Evolutionary conservation across 2,888 invertebrate genomes (phyloP), one percentile per base, ranked within the genome.

Genomic region (Xanthostigma xanthostigma): DNA sequence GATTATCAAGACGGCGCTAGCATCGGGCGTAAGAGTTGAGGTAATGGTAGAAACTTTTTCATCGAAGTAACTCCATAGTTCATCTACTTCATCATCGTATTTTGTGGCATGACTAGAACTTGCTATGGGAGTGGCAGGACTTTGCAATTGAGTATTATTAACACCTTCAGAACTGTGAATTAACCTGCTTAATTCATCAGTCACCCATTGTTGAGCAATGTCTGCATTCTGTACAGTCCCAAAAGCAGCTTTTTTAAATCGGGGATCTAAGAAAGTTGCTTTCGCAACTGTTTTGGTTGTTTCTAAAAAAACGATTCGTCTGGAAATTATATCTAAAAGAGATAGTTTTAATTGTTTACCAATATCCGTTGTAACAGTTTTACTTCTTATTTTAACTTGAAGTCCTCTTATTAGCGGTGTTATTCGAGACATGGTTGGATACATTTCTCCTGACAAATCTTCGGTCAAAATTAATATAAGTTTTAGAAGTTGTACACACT

Each of bases 171-270:
- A 41, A 8, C 41, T 41, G 4, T n/a, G 3, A 2, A 41, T 41
- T 8, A 8, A 8, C 4, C 9, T 9, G 5, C 3, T 4, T 41
- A 8, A 4, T 17, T 41, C 41, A 5, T 41, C 12, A 9, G 8
- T 17, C 13, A 4, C 3, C 41, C 11, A 8, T 41, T 41, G 41
- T 8, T 3, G 4, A n/a, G 41, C 41, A 9, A 9, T 41, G 17
- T 41, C 41, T 14, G 13, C 41, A 41, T 41, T 41, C 8, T 13
- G 11, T 4, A 4, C 41, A 17, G n/a, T 8, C 4, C 41, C 41
- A 41, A 49, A 44, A 9, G 36, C 45, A 6, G 11, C 8, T 36
- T 45, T 48, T 36, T 45, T 49, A 17, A 44, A 49, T 14, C 49
- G 41, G 0, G 42, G 42, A n/a, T 49, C 49, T 11, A 49, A 37